A percentile compares a stretch with the other conserved stretches of the same genome.
Conservation (phyloP, 1,140 invertebrate species). For the Drosophila micromelanica region DNA sequence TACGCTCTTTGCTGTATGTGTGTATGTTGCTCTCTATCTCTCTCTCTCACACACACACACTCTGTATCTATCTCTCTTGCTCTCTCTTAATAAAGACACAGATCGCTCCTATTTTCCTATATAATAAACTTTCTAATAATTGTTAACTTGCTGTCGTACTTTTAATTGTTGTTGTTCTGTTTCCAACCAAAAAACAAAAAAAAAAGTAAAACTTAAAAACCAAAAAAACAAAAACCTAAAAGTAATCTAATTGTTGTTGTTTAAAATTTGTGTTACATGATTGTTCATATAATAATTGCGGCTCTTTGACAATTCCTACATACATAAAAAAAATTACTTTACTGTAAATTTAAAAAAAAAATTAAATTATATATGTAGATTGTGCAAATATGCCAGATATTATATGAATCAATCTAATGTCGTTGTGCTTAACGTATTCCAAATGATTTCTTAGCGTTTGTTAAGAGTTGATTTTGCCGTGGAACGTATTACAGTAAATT, state of each 20-base stretch:
- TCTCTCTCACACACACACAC: slow-evolving; percentile 33
- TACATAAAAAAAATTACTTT: no score
- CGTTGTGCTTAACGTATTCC: slow-evolving; percentile 79
- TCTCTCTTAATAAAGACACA: slow-evolving; percentile 47
- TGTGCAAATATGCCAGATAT: slow-evolving; percentile 15
- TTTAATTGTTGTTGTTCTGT: slow-evolving; percentile 45
- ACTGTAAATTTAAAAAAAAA: background rate
- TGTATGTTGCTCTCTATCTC: slow-evolving; percentile 33
- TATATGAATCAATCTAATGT: slow-evolving; percentile 47
- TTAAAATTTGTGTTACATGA: slow-evolving; percentile 43
- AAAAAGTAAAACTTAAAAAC: slow-evolving; percentile 24
- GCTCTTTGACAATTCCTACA: slow-evolving; percentile 20
- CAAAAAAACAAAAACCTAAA: slow-evolving; percentile 34
- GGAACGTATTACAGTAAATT: slow-evolving; percentile 13
- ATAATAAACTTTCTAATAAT: slow-evolving; percentile 60
- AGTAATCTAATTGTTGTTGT: slow-evolving; percentile 39
- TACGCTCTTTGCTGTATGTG: slow-evolving; percentile 58
- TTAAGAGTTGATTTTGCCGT: slow-evolving; percentile 35
- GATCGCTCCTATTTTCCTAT: slow-evolving; percentile 62
- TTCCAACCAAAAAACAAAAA: slow-evolving; percentile 35
- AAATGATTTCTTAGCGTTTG: slow-evolving; percentile 65
- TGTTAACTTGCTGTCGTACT: slow-evolving; percentile 77
- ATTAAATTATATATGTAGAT: slow-evolving; percentile 13
- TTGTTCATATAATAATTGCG: slow-evolving; percentile 27
- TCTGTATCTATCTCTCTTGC: slow-evolving; percentile 29